Percentiles rank a stretch among this genome's conserved stretches.
Evolutionary conservation across 92 coral and sea anemone species (phyloP).

Genomic region (Scolanthus callimorphus): DNA sequence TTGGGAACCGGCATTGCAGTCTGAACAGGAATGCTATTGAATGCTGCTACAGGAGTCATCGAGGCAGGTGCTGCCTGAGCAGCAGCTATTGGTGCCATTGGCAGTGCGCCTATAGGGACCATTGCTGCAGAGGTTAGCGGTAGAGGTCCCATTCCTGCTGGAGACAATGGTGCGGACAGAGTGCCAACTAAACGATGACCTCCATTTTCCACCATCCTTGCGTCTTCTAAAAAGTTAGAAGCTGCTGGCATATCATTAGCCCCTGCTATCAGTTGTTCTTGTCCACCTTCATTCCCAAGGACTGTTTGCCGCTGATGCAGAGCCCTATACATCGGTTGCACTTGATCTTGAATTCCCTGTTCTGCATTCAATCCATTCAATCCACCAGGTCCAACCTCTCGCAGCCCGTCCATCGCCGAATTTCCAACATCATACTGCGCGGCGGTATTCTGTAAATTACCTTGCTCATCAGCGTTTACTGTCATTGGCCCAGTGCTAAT

Average conservation of each 20-base stretch:
- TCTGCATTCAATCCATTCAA: conserved; percentile 11
- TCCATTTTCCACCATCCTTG: conserved; percentile 15
- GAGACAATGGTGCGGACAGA: conserved; percentile 7
- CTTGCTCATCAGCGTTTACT: conserved; percentile 19
- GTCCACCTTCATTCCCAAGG: not conserved
- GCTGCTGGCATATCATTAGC: not conserved
- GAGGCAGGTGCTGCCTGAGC: too few species aligned
- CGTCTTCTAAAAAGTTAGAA: not conserved
- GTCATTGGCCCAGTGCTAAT: conserved; percentile 1
- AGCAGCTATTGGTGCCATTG: conserved; percentile 27
- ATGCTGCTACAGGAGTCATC: not conserved
- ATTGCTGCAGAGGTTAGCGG: conserved; percentile 3
- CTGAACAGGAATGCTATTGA: not conserved
- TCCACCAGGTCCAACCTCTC: conserved; percentile 28
- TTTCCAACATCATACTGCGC: not conserved
- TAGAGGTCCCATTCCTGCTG: conserved; percentile 2
- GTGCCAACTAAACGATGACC: conserved; percentile 2
- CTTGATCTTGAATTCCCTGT: conserved; percentile 8
- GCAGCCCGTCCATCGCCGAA: conserved; percentile 17
- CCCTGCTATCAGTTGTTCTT: conserved; percentile 1
- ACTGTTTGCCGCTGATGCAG: not conserved
- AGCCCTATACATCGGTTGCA: conserved; percentile 8
- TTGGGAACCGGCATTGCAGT: too few species aligned
- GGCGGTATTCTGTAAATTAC: not conserved
- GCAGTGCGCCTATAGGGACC: not conserved